phyloP scores from a whole-genome alignment of 2,113 vertebrate genomes.

The Lampris incognitus region DNA sequence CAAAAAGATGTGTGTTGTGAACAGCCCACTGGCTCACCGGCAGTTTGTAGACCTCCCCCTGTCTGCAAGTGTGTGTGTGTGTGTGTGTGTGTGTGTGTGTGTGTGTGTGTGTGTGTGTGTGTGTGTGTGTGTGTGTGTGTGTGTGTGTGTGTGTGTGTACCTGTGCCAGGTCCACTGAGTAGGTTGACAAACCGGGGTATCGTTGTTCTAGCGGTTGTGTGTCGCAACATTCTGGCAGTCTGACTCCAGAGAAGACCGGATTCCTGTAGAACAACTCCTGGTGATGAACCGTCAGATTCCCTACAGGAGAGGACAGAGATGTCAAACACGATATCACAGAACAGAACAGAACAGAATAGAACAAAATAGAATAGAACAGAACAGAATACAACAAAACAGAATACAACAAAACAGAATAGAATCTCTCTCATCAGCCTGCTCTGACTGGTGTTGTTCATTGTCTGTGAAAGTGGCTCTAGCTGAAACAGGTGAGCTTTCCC shows the following conservation, averaged over 20 bases:
- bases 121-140: conserved; percentile 8
- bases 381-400: background rate
- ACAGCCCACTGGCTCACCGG: too few relatives aligned
- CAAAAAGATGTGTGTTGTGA: too few relatives aligned
- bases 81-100: conserved; percentile 3
- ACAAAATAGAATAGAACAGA: background rate
- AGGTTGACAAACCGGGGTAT: conserved; percentile 79
- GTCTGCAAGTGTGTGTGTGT: background rate
- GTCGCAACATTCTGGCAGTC: conserved; percentile 83
- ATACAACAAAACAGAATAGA: background rate
- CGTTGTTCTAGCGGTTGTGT: conserved; percentile 80
- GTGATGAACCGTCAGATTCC: conserved; percentile 87
- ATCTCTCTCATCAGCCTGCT: too few relatives aligned
- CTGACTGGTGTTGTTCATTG: too few relatives aligned
- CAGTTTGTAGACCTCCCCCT: background rate
- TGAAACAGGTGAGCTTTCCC: too few relatives aligned
- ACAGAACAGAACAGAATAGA: background rate
- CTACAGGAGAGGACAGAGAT: conserved; percentile 65
- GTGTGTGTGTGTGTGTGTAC: conserved; percentile 63
- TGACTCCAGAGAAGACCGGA: conserved; percentile 87
- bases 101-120: background rate
- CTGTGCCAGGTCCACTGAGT: conserved; percentile 83
- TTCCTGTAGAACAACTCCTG: conserved; percentile 91
- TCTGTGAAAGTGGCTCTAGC: too few relatives aligned
- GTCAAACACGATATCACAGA: too few relatives aligned